Evolutionary conservation across 2,888 invertebrate species (phyloP).

Genomic region (Tortricodes alternella): DNA sequence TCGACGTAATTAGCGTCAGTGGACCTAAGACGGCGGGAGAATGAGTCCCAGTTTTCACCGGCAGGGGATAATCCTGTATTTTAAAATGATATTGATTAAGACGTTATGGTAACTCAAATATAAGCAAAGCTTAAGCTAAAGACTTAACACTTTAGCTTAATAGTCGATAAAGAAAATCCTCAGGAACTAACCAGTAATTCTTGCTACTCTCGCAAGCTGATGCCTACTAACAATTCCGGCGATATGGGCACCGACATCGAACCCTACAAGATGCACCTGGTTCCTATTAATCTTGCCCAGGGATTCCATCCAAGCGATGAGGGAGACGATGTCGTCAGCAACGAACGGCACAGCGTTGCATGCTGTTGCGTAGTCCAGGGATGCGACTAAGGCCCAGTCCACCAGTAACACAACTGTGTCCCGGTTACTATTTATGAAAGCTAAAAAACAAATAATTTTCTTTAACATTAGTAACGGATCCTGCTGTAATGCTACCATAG

Average conservation of each 20-base stretch:
- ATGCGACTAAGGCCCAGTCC: conserved; percentile 29
- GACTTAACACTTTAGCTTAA: background rate
- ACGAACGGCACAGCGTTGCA: conserved; percentile 11
- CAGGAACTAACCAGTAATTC: conserved; percentile 33
- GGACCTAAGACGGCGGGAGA: conserved; percentile 7
- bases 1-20: conserved; percentile 41
- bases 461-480: no score
- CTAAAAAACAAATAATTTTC: conserved; percentile 14
- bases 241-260: conserved; percentile 34
- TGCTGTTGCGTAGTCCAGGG: conserved; percentile 19
- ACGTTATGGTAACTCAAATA: background rate
- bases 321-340: conserved; percentile 22
- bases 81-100: background rate
- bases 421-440: conserved; percentile 5
- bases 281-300: background rate
- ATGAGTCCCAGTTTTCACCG: conserved; percentile 54
- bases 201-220: conserved; percentile 19
- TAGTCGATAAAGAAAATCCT: no score
- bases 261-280: conserved; percentile 30
- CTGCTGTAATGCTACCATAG: no score
- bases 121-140: background rate
- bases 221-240: conserved; percentile 31
- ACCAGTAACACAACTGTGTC: conserved; percentile 23
- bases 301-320: conserved; percentile 1
- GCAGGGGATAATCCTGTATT: conserved; percentile 41